Evolutionary conservation across 1,140 invertebrate species (phyloP).

Genomic region (Acromyrmex heyeri): DNA sequence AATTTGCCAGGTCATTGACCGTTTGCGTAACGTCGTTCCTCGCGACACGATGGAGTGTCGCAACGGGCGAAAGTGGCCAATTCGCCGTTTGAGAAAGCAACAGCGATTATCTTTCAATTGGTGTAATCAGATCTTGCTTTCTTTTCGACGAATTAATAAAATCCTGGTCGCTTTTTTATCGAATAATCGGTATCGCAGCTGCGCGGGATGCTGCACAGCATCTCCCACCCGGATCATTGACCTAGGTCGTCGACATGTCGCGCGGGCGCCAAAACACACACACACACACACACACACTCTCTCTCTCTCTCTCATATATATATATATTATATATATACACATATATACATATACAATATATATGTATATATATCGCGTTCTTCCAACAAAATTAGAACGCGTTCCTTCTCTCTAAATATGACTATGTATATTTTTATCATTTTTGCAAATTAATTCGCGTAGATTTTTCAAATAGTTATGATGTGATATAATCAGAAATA

Average conservation of each 20-base stretch:
- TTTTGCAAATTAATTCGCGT: not conserved
- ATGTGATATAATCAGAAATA: not conserved
- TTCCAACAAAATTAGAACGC: constrained; percentile 4
- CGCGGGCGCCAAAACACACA: not conserved
- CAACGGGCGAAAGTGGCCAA: constrained; percentile 85
- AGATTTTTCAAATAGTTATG: not conserved
- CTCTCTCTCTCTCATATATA: too few species aligned
- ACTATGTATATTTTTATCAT: not conserved
- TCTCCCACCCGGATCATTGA: constrained; percentile 65
- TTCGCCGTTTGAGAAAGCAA: constrained; percentile 83
- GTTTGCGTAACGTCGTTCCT: constrained; percentile 83
- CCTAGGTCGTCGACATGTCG: constrained; percentile 55
- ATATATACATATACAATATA: too few species aligned
- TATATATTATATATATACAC: too few species aligned
- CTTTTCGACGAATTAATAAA: constrained; percentile 63
- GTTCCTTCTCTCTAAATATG: not conserved
- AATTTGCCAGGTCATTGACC: constrained; percentile 83
- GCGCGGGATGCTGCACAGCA: constrained; percentile 58
- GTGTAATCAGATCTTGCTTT: constrained; percentile 64
- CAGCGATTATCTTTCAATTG: constrained; percentile 66
- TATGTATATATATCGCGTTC: not conserved
- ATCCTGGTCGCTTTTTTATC: constrained; percentile 46
- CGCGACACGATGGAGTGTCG: constrained; percentile 77
- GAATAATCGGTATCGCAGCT: constrained; percentile 1
- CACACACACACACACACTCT: not conserved